Percentiles rank a stretch among this genome's conserved stretches.
Evolutionary conservation across 64 coral and sea anemone genomes (phyloP).

Genomic region (Montipora foliosa): DNA sequence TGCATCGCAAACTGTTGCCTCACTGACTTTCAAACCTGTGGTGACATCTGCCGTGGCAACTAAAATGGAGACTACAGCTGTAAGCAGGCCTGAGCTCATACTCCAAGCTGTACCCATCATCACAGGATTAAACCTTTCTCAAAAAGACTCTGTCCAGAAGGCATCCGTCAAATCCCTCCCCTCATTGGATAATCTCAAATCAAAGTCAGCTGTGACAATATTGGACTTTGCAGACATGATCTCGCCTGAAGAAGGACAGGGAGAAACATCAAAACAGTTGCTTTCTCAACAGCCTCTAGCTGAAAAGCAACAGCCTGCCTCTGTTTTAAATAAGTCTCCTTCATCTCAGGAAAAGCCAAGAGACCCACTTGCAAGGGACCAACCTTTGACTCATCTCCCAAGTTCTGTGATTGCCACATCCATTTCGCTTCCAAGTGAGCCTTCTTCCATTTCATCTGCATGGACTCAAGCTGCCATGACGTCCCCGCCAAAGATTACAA

Average conservation of each 20-base stretch:
- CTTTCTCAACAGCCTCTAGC: constrained; percentile 41
- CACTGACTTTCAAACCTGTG: constrained; percentile 29
- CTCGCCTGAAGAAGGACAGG: constrained; percentile 53
- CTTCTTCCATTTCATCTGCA: constrained; percentile 32
- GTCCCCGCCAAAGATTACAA: constrained; percentile 58
- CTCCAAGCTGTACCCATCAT: constrained; percentile 24
- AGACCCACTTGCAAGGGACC: constrained; percentile 34
- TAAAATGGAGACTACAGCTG: constrained; percentile 72
- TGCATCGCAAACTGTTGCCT: neutral
- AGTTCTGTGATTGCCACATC: constrained; percentile 57
- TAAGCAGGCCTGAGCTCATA: constrained; percentile 32
- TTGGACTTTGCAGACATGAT: constrained; percentile 92
- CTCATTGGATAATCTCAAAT: constrained; percentile 39
- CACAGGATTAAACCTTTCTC: constrained; percentile 21
- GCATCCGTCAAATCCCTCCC: constrained; percentile 21
- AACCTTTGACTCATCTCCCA: constrained; percentile 54
- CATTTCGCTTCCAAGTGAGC: constrained; percentile 71
- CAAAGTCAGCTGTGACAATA: constrained; percentile 77
- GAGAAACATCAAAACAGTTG: constrained; percentile 44
- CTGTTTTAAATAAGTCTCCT: constrained; percentile 52
- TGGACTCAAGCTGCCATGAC: constrained; percentile 31
- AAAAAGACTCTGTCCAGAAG: constrained; percentile 30
- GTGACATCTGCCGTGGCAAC: constrained; percentile 55
- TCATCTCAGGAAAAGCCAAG: constrained; percentile 73
- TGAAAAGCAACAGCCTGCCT: constrained; percentile 50